Percentiles rank a stretch among this genome's conserved stretches.
Conservation (phyloP, 2,888 invertebrate species). For the Andrena minutula region DNA sequence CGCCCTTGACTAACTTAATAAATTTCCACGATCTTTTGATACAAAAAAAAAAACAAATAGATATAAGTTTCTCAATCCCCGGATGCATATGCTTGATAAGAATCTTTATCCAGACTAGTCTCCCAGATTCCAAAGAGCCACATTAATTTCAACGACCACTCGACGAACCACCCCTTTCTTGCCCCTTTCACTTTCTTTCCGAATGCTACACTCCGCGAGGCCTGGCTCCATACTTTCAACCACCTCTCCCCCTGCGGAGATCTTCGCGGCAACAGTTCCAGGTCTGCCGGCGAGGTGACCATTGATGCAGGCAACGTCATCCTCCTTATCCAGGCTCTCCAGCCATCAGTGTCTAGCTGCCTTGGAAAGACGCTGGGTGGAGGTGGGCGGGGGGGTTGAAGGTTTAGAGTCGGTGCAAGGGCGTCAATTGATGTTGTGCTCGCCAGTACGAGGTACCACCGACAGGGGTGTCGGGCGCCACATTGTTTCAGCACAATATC, state of each 20-base stretch:
- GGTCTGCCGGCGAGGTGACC: conserved; percentile 47
- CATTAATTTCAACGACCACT: not conserved
- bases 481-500: conserved; percentile 83
- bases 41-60: not conserved
- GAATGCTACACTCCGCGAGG: not conserved
- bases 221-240: not conserved
- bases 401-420: conserved; percentile 65
- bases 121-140: not conserved
- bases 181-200: not conserved
- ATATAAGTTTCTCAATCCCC: too few species aligned
- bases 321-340: conserved; percentile 61
- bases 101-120: too few species aligned
- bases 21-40: too few species aligned
- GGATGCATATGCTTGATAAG: too few species aligned
- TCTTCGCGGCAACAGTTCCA: conserved; percentile 21
- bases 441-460: conserved; percentile 73
- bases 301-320: conserved; percentile 56
- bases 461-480: conserved; percentile 78
- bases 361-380: conserved; percentile 6
- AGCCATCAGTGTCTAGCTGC: conserved; percentile 50
- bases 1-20: too few species aligned
- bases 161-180: not conserved
- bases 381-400: conserved; percentile 18
- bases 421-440: conserved; percentile 81
- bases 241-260: not conserved